Evolutionary conservation across 2,113 vertebrate genomes (phyloP).

Genomic region (Chaetodon auriga): DNA sequence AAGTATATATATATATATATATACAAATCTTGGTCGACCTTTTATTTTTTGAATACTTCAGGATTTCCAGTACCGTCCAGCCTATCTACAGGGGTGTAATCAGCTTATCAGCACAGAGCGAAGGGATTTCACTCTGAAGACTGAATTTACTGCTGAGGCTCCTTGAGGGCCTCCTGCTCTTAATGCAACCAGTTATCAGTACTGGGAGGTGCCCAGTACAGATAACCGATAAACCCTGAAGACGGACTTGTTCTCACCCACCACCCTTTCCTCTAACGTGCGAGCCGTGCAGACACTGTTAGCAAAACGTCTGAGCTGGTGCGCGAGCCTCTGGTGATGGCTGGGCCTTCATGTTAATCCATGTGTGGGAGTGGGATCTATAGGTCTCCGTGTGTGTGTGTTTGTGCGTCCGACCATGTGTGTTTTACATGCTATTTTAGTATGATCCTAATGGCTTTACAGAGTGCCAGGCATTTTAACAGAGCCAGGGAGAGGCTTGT

Average conservation of each 20-base stretch:
- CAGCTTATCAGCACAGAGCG: slow-evolving; percentile 22
- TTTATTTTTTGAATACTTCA: not conserved
- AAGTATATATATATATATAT: too few species aligned
- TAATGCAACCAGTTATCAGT: slow-evolving; percentile 31
- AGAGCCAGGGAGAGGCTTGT: slow-evolving; percentile 73
- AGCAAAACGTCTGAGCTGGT: slow-evolving; percentile 2
- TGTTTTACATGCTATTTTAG: slow-evolving; percentile 77
- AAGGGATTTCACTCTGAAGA: not conserved
- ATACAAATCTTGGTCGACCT: not conserved
- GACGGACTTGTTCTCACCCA: slow-evolving; percentile 25
- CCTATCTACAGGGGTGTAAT: not conserved
- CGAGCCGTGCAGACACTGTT: not conserved
- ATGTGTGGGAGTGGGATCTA: slow-evolving; percentile 22
- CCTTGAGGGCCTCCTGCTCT: slow-evolving; percentile 23
- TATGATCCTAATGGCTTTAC: slow-evolving; percentile 75
- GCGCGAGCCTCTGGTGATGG: slow-evolving; percentile 10
- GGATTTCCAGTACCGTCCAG: not conserved
- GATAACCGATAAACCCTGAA: slow-evolving; percentile 32
- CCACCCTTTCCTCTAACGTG: slow-evolving; percentile 22
- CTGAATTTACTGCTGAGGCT: slow-evolving; percentile 17
- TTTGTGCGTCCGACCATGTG: slow-evolving; percentile 45
- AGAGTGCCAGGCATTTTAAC: slow-evolving; percentile 78
- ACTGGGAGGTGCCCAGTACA: slow-evolving; percentile 20
- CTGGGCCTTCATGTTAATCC: slow-evolving; percentile 19
- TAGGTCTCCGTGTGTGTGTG: slow-evolving; percentile 37